These are phyloP conservation scores for Lepidothrix coronata DNA, from an alignment of 2,113 vertebrate species.

Conservation along the genomic window DNA sequence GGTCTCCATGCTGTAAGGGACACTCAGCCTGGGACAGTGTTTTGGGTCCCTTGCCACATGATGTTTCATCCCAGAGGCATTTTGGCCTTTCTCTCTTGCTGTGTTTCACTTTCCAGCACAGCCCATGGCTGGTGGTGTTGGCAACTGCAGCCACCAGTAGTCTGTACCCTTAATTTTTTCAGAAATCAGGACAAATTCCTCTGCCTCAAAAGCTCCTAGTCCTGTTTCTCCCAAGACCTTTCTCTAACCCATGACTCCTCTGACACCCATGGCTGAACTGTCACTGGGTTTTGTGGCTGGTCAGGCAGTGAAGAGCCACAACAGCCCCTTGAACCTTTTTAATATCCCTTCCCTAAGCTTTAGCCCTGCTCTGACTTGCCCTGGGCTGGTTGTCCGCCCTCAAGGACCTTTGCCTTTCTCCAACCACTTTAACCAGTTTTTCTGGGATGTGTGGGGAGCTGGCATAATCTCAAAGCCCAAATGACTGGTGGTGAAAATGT, in stretches of 20 bases:
- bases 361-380: background rate
- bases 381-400: background rate
- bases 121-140: rapidly evolving
- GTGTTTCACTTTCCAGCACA: background rate
- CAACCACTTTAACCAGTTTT: background rate
- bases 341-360: background rate
- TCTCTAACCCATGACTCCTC: background rate
- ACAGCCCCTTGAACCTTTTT: background rate
- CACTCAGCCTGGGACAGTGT: background rate
- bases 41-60: background rate
- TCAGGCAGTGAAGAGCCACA: background rate
- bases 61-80: rapidly evolving
- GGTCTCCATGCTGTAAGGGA: background rate
- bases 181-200: background rate
- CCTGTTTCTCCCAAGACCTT: background rate
- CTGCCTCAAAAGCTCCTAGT: background rate
- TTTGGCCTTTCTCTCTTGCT: background rate
- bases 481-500: background rate
- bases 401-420: background rate
- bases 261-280: background rate
- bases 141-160: background rate
- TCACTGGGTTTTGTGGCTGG: background rate
- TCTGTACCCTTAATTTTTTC: background rate
- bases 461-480: background rate
- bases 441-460: background rate